Evolutionary conservation across 2,888 invertebrate genomes (phyloP), one percentile per base, ranked within the genome.

Genomic region (Metallyticus violacea): DNA sequence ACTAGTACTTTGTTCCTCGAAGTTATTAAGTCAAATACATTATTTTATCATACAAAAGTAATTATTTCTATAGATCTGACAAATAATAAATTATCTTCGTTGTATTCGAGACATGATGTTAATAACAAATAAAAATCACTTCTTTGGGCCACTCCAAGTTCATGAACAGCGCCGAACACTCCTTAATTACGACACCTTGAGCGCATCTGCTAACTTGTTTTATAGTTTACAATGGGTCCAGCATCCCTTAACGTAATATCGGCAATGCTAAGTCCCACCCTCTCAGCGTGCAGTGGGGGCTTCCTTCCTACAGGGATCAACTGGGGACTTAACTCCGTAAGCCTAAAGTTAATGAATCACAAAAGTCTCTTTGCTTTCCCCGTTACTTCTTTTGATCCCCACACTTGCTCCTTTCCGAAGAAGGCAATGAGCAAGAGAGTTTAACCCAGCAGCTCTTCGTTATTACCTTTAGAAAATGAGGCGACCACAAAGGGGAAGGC

Each of bases 301-400:
- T 28, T 82, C 76, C 82, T 40, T 76, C 62, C 85, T 62, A 26
- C 62, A 7, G 80, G 86, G 86, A 86, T 86, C 86, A 86, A 79
- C 77, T 77, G 40, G 25, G 76, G 87, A 79, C 87, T 86, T 87
- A 87, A 80, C 84, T 76, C 81, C 77, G 79, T 86, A 86, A 86
- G 83, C 86, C 83, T 78, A 83, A 86, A 87, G 87, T 87, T 87
- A 87, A 87, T 87, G 87, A 85, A 87, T 87, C 87, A 87, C 87
- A 86, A 84, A 82, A 88, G 78, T 81, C 85, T 85, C 87, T 86
- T 85, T 26, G 40, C 62, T 77, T 62, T 76, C 40, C 87, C 40
- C 85, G n/a, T n/a, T n/a, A n/a, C n/a, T n/a, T 87, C 85, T 85
- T 86, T 81, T 86, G 86, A 85, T 87, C 88, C 82, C 87, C 88